Conservation (phyloP, 2,113 vertebrate species). For the Trachemys scripta region DNA sequence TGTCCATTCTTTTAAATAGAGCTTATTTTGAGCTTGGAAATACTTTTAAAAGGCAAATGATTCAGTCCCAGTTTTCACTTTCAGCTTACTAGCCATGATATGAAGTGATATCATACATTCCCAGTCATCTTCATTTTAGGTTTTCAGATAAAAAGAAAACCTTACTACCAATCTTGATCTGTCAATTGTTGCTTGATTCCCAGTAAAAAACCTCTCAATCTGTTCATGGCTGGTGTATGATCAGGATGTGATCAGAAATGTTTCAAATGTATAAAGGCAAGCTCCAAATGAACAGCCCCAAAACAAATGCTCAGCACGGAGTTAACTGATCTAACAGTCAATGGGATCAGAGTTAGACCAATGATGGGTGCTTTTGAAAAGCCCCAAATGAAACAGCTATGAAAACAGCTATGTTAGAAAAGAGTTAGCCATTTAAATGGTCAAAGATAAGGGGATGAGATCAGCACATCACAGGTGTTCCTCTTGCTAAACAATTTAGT, state of each 20-base stretch:
- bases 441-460: neutral
- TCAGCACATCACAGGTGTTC: neutral
- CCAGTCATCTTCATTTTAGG: neutral
- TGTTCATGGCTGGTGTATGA: neutral
- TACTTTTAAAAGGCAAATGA: neutral
- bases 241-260: neutral
- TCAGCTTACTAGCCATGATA: neutral
- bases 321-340: neutral
- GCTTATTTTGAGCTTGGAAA: neutral
- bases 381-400: neutral
- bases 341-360: neutral
- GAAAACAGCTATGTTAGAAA: neutral
- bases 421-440: neutral
- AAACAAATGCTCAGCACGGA: neutral
- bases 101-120: neutral
- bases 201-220: neutral
- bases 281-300: neutral
- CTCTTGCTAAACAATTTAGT: neutral
- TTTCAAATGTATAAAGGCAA: neutral
- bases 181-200: neutral
- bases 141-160: constrained; percentile 12
- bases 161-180: constrained; percentile 1
- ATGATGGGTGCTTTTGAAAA: fast-evolving
- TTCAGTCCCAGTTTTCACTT: neutral
- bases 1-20: neutral